Percentiles rank a stretch among this genome's conserved stretches.
These are phyloP conservation scores for Acanthurus tractus DNA, from an alignment of 2,797 vertebrate species.

Conservation along the genomic window DNA sequence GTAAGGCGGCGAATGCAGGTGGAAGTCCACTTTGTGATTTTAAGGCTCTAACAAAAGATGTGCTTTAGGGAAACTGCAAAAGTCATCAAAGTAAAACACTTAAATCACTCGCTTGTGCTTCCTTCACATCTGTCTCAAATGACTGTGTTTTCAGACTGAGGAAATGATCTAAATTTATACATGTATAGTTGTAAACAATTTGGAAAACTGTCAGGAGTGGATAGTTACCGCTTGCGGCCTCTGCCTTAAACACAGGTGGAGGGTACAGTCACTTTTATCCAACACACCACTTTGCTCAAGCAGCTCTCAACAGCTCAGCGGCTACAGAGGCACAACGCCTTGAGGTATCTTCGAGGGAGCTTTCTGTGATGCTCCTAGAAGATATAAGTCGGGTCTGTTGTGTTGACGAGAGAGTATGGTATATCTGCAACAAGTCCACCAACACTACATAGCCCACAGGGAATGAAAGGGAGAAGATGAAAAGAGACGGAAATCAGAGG, in stretches of 20 bases:
- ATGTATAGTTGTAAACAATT: not conserved
- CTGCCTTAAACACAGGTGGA: conserved; percentile 46
- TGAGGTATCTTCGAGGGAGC: conserved; percentile 64
- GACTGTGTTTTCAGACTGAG: not conserved
- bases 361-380: conserved; percentile 65
- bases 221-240: conserved; percentile 9
- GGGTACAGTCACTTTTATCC: conserved; percentile 57
- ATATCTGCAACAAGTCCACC: conserved; percentile 74
- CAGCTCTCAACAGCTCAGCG: conserved; percentile 51
- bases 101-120: not conserved
- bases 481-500: conserved; percentile 73
- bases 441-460: conserved; percentile 56
- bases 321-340: conserved; percentile 55
- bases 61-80: conserved; percentile 15
- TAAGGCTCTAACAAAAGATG: conserved; percentile 7
- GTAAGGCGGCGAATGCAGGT: not conserved
- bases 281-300: conserved; percentile 47
- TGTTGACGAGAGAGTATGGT: conserved; percentile 66
- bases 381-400: conserved; percentile 66
- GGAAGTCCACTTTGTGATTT: conserved; percentile 3
- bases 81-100: conserved; percentile 13
- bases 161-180: not conserved
- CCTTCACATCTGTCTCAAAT: not conserved
- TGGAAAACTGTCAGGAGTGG: conserved; percentile 11
- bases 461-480: conserved; percentile 67